Conservation (phyloP, 2,888 invertebrate species). For the Papilio elwesi region DNA sequence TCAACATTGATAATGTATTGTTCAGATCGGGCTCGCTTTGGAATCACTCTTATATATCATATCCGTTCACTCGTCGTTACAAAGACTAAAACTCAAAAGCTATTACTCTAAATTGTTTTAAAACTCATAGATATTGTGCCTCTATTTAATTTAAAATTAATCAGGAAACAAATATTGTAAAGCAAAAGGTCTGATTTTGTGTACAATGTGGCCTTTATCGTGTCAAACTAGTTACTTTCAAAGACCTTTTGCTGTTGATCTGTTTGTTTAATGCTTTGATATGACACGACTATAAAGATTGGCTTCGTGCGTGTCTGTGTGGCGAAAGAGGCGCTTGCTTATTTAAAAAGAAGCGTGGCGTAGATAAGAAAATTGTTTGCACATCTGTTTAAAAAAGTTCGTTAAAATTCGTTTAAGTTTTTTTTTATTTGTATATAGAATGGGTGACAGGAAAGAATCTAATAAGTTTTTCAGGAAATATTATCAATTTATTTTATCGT, state of each 20-base stretch:
- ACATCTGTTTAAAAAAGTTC: slow-evolving; percentile 72
- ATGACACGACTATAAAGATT: slow-evolving; percentile 57
- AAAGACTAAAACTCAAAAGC: slow-evolving; percentile 27
- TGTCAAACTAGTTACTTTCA: slow-evolving; percentile 37
- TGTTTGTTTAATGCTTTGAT: slow-evolving; percentile 54
- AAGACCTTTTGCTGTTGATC: slow-evolving; percentile 73
- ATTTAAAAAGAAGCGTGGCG: slow-evolving; percentile 53
- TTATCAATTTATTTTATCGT: slow-evolving; percentile 41
- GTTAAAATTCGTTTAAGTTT: slow-evolving; percentile 49
- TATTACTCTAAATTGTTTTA: slow-evolving; percentile 31
- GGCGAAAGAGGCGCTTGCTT: slow-evolving; percentile 61
- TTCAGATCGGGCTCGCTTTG: slow-evolving; percentile 47
- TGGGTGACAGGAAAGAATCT: slow-evolving; percentile 43
- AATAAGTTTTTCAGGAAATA: slow-evolving; percentile 55
- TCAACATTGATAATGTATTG: slow-evolving; percentile 18
- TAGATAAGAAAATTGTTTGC: slow-evolving; percentile 82
- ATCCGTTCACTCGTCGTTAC: slow-evolving; percentile 33
- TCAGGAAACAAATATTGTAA: slow-evolving; percentile 64
- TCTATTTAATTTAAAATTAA: slow-evolving; percentile 19
- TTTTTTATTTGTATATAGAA: slow-evolving; percentile 43
- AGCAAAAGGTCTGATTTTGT: slow-evolving; percentile 73
- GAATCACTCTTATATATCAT: slow-evolving; percentile 37
- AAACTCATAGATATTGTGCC: slow-evolving; percentile 21
- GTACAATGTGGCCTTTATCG: slow-evolving; percentile 44
- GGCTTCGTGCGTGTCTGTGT: slow-evolving; percentile 59